Conservation (phyloP, 2,797 vertebrate species). For the Tympanoctomys barrerae region DNA sequence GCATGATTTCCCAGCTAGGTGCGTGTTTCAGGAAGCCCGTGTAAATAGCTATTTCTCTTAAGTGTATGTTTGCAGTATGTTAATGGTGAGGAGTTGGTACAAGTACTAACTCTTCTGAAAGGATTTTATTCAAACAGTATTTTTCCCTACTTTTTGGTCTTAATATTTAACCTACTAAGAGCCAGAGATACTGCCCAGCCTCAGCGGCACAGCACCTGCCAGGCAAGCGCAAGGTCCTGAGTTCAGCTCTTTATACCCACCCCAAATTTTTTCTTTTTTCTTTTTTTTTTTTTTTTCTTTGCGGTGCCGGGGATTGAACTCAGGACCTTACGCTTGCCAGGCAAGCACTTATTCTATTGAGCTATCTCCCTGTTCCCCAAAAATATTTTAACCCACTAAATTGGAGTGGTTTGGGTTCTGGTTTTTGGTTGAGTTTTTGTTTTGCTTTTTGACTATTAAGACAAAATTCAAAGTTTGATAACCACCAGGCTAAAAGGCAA, state of each 20-base stretch:
- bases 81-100: not conserved
- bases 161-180: not conserved
- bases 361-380: too few relatives aligned
- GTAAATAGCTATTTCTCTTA: not conserved
- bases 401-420: not conserved
- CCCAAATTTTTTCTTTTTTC: too few relatives aligned
- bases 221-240: too few relatives aligned
- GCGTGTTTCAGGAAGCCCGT: not conserved
- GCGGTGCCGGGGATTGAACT: too few relatives aligned
- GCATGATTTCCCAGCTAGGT: not conserved
- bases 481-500: not conserved
- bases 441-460: not conserved
- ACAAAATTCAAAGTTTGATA: conserved; percentile 22
- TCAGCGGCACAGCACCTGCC: too few relatives aligned
- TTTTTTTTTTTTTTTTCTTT: too few relatives aligned
- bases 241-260: too few relatives aligned
- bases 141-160: not conserved
- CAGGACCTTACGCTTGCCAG: too few relatives aligned
- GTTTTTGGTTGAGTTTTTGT: not conserved
- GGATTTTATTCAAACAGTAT: not conserved
- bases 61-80: not conserved
- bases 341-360: too few relatives aligned
- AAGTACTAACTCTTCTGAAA: not conserved
- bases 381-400: not conserved
- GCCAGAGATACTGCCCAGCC: too few relatives aligned